Evolutionary conservation across 1,140 invertebrate species (phyloP), one percentile per base, ranked within the genome.

Genomic region (Drosophila fuyamai): DNA sequence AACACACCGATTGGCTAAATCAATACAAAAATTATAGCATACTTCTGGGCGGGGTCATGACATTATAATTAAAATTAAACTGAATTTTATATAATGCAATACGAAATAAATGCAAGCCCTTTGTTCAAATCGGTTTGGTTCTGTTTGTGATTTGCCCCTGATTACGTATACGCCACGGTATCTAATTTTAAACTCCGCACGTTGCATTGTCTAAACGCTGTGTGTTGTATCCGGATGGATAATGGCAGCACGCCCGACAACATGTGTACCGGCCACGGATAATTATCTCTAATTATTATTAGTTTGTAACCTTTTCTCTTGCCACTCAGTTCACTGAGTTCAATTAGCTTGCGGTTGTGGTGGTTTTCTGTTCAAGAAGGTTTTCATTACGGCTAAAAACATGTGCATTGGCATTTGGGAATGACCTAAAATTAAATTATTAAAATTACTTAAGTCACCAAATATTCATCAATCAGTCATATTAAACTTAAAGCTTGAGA

Each of bases 181-280:
- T 76, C 73, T 76, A 76, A 76, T 76, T 76, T 76, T 76, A 73
- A 57, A 46, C 40, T 23, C 13, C 12, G 73, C 73, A 76, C 73
- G 73, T 76, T 76, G 68, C 68, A 50, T 71, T 72, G 68, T 71
- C 65, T 50, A 35, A 36, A 44, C 36, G 13, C 2, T 51, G 55
- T 35, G 65, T 41, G 36, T 32, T 55, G n/a, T 55, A 12, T 55
- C 48, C 41, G 36, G 29, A 5, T 12, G 16, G 6, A 14, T n/a
- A 38, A 51, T 35, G 7, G 48, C 35, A 27, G 72, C 73, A 76
- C 73, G 72, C 72, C 73, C 5, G 14, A 6, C 35, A 76, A 76
- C 73, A 76, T 76, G 73, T 76, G 72, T 35, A 46, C 13, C 18
- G 1, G 5, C 13, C 32, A 73, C 40, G 56, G 48, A 60, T 73